phyloP scores from a whole-genome alignment of 2,888 invertebrate genomes.

The Calephelis perditalis region DNA sequence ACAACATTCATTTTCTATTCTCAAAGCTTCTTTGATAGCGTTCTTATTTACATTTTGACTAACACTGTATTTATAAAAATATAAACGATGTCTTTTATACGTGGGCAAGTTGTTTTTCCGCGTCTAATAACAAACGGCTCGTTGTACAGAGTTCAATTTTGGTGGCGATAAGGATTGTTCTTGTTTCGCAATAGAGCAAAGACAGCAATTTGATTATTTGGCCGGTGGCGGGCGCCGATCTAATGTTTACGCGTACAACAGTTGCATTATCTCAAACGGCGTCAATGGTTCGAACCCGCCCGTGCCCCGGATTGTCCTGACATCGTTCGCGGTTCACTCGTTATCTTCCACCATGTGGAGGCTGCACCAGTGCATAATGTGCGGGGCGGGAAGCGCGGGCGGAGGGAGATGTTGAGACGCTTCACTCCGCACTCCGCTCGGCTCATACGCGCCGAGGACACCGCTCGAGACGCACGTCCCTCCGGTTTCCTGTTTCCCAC shows the following conservation, averaged over 20 bases:
- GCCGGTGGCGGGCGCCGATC: conserved; percentile 31
- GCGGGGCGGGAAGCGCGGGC: conserved; percentile 36
- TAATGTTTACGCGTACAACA: conserved; percentile 50
- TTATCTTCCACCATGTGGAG: conserved; percentile 65
- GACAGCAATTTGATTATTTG: conserved; percentile 28
- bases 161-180: conserved; percentile 15
- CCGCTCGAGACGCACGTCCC: conserved; percentile 43
- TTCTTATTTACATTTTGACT: conserved; percentile 1
- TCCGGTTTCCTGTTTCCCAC: conserved; percentile 41
- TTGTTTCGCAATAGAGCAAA: conserved; percentile 12
- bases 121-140: conserved; percentile 10
- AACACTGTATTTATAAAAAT: conserved; percentile 1
- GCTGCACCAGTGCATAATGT: conserved; percentile 66
- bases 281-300: conserved; percentile 62
- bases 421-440: conserved; percentile 44
- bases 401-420: conserved; percentile 34
- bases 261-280: conserved; percentile 49
- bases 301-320: conserved; percentile 45
- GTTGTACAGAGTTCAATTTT: conserved; percentile 14
- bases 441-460: conserved; percentile 55
- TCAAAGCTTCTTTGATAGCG: conserved; percentile 4
- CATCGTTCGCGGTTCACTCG: conserved; percentile 38
- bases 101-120: conserved; percentile 17
- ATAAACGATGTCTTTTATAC: conserved; percentile 2
- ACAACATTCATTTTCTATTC: background rate